Evolutionary conservation across 2,113 vertebrate species (phyloP).

Genomic region (Willisornis vidua): DNA sequence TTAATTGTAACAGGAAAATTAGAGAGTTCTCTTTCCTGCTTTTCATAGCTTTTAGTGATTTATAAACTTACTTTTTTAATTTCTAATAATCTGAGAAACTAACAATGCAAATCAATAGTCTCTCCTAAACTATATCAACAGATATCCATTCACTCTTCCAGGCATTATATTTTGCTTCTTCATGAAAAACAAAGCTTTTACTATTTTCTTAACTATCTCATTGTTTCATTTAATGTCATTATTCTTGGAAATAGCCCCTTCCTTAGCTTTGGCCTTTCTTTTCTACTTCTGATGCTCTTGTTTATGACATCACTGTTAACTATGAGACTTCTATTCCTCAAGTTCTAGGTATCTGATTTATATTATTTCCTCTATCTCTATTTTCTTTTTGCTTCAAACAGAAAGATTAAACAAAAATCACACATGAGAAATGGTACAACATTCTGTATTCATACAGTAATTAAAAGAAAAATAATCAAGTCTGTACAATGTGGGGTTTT

Average conservation of each 20-base stretch:
- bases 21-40: background rate
- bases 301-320: background rate
- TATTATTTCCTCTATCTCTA: background rate
- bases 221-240: background rate
- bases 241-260: background rate
- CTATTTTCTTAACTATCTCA: background rate
- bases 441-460: background rate
- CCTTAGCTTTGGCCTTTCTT: background rate
- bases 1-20: background rate
- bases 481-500: background rate
- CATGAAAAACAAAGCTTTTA: background rate
- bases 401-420: background rate
- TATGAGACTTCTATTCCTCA: background rate
- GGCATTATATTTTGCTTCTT: background rate
- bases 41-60: background rate
- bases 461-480: background rate
- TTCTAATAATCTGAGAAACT: background rate
- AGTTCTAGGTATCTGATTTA: background rate
- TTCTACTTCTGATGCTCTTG: background rate
- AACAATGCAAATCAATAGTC: background rate
- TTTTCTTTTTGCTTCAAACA: background rate
- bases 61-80: background rate
- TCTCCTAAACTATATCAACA: background rate
- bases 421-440: background rate
- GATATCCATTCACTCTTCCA: background rate